phyloP scores from a whole-genome alignment of 2,888 invertebrate genomes.

The Cynaeus angustus region DNA sequence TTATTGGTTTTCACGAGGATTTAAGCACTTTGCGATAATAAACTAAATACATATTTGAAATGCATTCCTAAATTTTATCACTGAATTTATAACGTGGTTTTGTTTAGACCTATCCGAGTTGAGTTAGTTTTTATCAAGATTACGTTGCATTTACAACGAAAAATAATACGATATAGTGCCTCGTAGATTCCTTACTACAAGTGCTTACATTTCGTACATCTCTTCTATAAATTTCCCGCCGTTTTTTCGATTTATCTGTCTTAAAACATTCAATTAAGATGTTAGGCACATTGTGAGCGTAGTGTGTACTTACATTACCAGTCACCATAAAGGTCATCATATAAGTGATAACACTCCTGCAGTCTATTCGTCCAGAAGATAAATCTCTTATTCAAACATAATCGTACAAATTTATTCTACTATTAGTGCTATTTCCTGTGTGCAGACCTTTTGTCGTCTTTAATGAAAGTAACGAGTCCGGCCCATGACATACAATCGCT shows the following conservation, averaged over 20 bases:
- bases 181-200: too few species aligned
- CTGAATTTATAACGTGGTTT: too few species aligned
- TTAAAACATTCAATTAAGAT: slow-evolving; percentile 38
- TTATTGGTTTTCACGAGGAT: too few species aligned
- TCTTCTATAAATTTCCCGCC: slow-evolving; percentile 6
- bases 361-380: slow-evolving; percentile 53
- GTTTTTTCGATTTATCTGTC: slow-evolving; percentile 1
- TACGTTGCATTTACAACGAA: too few species aligned
- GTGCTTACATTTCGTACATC: too few species aligned
- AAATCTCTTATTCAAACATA: slow-evolving; percentile 49
- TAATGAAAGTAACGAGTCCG: slow-evolving; percentile 39
- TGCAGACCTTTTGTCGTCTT: slow-evolving; percentile 45
- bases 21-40: too few species aligned
- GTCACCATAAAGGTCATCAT: slow-evolving; percentile 53
- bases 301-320: slow-evolving; percentile 35
- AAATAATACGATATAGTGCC: too few species aligned
- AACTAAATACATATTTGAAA: too few species aligned
- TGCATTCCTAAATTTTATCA: too few species aligned
- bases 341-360: slow-evolving; percentile 53
- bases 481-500: slow-evolving; percentile 44
- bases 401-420: slow-evolving; percentile 43
- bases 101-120: too few species aligned
- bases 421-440: slow-evolving; percentile 44
- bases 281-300: slow-evolving; percentile 19
- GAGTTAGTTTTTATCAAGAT: too few species aligned